A percentile compares a stretch with the other conserved stretches of the same genome.
phyloP scores from a whole-genome alignment of 1,140 invertebrate genomes.

The Lasioglossum baleicum region DNA sequence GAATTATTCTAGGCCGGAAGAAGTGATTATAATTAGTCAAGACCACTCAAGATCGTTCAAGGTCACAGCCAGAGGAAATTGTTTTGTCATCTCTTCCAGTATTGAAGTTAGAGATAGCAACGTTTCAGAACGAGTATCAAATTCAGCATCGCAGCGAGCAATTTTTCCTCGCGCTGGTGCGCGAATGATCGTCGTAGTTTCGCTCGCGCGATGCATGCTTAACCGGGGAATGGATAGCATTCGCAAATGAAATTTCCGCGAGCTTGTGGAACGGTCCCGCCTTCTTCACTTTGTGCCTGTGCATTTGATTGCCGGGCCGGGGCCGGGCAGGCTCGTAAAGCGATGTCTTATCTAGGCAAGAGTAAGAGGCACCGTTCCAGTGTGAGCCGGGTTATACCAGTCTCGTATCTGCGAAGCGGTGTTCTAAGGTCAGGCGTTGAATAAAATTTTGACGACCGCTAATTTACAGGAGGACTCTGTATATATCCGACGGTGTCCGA shows the following conservation, averaged over 20 bases:
- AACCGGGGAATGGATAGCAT: conserved; percentile 4
- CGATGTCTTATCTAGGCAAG: conserved; percentile 32
- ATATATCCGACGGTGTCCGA: not conserved
- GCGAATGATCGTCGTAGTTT: not conserved
- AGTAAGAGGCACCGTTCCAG: conserved; percentile 38
- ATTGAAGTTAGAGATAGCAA: too few relatives aligned
- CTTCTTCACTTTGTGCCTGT: conserved; percentile 7
- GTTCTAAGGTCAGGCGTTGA: conserved; percentile 15
- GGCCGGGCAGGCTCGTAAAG: conserved; percentile 19
- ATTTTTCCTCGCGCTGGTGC: too few relatives aligned
- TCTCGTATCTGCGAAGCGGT: conserved; percentile 23
- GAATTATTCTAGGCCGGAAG: too few relatives aligned
- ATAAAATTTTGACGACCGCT: conserved; percentile 39
- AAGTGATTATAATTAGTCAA: too few relatives aligned
- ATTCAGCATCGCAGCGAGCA: too few relatives aligned
- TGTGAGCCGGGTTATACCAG: conserved; percentile 16
- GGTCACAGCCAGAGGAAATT: too few relatives aligned
- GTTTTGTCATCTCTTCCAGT: too few relatives aligned
- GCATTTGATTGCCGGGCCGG: conserved; percentile 11
- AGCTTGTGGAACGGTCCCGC: not conserved
- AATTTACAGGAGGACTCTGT: conserved; percentile 6
- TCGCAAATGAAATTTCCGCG: conserved; percentile 29
- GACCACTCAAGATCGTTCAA: too few relatives aligned
- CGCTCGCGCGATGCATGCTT: conserved; percentile 1
- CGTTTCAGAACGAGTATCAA: too few relatives aligned